These are phyloP conservation scores for Liopterus haemorrhoidalis DNA, from an alignment of 2,888 invertebrate genomes.

Conservation along the genomic window DNA sequence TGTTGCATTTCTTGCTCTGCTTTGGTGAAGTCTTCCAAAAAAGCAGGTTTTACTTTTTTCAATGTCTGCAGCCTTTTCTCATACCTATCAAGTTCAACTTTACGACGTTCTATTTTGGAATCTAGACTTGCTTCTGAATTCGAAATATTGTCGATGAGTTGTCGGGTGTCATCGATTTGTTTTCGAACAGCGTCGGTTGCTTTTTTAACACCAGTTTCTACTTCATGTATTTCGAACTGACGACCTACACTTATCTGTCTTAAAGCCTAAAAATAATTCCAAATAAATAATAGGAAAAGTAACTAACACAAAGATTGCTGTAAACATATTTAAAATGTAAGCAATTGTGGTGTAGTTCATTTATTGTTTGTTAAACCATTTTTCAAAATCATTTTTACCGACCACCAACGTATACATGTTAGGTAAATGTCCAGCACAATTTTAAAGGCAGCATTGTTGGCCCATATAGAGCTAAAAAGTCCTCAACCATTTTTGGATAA, in stretches of 20 bases:
- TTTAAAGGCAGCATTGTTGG: too few relatives aligned
- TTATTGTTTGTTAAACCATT: too few relatives aligned
- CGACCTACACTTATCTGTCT: slow-evolving; percentile 73
- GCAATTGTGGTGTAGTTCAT: too few relatives aligned
- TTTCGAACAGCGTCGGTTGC: slow-evolving; percentile 64
- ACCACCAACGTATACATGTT: too few relatives aligned
- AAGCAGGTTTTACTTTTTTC: slow-evolving; percentile 93
- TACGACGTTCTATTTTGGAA: slow-evolving; percentile 85
- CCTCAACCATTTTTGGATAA: too few relatives aligned
- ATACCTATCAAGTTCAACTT: slow-evolving; percentile 83
- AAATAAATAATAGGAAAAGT: neutral
- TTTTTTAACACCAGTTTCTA: slow-evolving; percentile 72
- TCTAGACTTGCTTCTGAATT: slow-evolving; percentile 85
- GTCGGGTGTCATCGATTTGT: slow-evolving; percentile 67
- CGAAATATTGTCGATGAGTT: slow-evolving; percentile 77
- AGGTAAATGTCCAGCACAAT: too few relatives aligned
- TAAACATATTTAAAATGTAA: too few relatives aligned
- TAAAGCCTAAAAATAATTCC: slow-evolving; percentile 52
- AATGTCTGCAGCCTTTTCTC: slow-evolving; percentile 89
- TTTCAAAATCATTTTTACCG: too few relatives aligned
- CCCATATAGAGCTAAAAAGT: too few relatives aligned
- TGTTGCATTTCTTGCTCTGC: slow-evolving; percentile 78
- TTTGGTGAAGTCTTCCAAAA: slow-evolving; percentile 90
- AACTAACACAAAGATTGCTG: slow-evolving; percentile 5
- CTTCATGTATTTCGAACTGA: slow-evolving; percentile 74